Evolutionary conservation across 2,888 invertebrate genomes (phyloP).

Genomic region (Epinotia brunnichana): DNA sequence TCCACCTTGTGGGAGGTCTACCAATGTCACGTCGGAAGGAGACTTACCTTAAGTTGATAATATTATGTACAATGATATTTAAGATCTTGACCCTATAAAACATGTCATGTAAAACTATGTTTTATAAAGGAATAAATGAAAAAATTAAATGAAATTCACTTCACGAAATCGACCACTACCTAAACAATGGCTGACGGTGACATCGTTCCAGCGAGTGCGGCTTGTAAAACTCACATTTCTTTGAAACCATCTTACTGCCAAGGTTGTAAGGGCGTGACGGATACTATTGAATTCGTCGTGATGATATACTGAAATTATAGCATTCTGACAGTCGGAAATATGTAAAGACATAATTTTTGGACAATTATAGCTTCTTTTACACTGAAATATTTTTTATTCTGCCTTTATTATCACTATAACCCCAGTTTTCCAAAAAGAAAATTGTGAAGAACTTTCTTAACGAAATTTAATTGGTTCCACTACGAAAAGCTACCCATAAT

Average conservation of each 20-base stretch:
- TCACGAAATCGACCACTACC: neutral
- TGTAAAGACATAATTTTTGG: neutral
- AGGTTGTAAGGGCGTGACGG: conserved; percentile 7
- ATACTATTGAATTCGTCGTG: neutral
- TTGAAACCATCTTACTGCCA: conserved; percentile 1
- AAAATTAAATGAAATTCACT: no score
- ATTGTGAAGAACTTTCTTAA: no score
- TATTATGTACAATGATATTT: no score
- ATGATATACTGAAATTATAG: conserved; percentile 10
- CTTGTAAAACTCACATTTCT: neutral
- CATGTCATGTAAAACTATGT: no score
- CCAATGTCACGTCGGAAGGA: no score
- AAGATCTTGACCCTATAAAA: no score
- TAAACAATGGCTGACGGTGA: neutral
- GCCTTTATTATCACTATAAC: neutral
- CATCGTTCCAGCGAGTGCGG: neutral
- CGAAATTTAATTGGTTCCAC: no score
- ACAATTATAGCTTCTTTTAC: neutral
- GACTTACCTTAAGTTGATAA: no score
- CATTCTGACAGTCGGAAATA: conserved; percentile 8
- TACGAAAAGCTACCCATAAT: no score
- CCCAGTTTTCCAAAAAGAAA: neutral
- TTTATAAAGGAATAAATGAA: no score
- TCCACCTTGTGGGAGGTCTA: no score
- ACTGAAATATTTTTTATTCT: neutral